Conservation (phyloP, 1,140 invertebrate genomes). For the Conus betulinus region DNA sequence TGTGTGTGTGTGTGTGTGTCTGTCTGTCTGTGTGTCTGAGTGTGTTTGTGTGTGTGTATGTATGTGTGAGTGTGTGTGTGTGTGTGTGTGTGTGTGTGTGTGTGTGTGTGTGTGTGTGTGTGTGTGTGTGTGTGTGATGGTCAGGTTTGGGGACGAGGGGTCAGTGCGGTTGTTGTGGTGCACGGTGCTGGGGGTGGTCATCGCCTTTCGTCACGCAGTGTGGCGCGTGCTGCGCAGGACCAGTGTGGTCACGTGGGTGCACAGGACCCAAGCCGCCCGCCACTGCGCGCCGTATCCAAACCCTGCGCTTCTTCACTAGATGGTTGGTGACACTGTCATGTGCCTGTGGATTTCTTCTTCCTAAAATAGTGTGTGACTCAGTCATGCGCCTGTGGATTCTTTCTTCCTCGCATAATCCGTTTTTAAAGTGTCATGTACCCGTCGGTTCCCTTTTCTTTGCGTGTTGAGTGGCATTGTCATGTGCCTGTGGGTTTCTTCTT, state of each 20-base stretch:
- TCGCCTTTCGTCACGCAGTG: slow-evolving; percentile 24
- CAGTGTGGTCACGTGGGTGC: background rate
- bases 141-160: slow-evolving; percentile 32
- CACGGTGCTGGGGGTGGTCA: slow-evolving; percentile 27
- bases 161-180: slow-evolving; percentile 30
- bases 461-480: too few species aligned
- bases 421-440: too few species aligned
- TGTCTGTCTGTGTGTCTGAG: too few species aligned
- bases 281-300: background rate
- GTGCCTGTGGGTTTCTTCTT: too few species aligned
- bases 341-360: slow-evolving; percentile 10
- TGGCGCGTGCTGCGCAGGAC: background rate
- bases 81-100: slow-evolving; percentile 12
- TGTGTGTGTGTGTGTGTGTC: too few species aligned
- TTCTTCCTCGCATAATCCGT: too few species aligned
- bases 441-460: too few species aligned
- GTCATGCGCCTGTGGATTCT: too few species aligned
- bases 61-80: background rate
- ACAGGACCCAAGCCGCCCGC: background rate
- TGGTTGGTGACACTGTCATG: background rate
- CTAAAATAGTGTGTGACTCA: too few species aligned
- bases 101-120: slow-evolving; percentile 10
- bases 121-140: background rate
- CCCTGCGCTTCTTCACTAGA: slow-evolving; percentile 27
- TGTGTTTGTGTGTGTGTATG: background rate